Percentiles rank a stretch among this genome's conserved stretches.
phyloP scores from a whole-genome alignment of 2,797 vertebrate genomes.

The Urophycis tenuis region DNA sequence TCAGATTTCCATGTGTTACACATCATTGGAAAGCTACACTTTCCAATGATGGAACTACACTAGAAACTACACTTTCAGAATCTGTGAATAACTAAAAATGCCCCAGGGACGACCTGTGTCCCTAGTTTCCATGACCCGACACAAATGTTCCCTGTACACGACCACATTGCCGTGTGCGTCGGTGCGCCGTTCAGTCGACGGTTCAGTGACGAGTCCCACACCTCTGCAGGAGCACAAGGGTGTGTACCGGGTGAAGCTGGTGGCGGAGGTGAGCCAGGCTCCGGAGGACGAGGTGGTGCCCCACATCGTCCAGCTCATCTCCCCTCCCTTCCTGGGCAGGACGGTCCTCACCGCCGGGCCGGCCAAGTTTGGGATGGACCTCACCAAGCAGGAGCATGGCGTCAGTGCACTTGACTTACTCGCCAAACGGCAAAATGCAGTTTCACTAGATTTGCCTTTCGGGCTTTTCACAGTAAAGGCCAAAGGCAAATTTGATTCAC shows the following conservation, averaged over 20 bases:
- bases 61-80: too few species aligned
- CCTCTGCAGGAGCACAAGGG: constrained; percentile 59
- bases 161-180: background rate
- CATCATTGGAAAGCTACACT: too few species aligned
- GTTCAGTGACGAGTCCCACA: background rate
- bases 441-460: background rate
- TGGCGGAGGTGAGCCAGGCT: constrained; percentile 69
- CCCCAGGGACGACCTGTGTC: too few species aligned
- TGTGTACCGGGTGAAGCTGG: constrained; percentile 68
- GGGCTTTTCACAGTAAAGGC: background rate
- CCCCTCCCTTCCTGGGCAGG: constrained; percentile 73
- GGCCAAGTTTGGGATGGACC: constrained; percentile 79
- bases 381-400: constrained; percentile 75
- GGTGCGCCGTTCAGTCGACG: background rate
- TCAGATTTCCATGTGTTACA: too few species aligned
- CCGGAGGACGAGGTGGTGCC: constrained; percentile 67
- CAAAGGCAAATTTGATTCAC: background rate
- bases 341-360: constrained; percentile 73
- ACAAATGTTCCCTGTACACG: too few species aligned
- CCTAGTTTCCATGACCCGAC: too few species aligned
- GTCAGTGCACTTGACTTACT: constrained; percentile 43
- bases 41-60: too few species aligned
- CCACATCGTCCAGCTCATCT: constrained; percentile 74
- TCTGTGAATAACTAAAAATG: too few species aligned
- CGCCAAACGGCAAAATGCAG: background rate